phyloP scores from a whole-genome alignment of 2,113 vertebrate genomes.

The Otocyon megalotis region DNA sequence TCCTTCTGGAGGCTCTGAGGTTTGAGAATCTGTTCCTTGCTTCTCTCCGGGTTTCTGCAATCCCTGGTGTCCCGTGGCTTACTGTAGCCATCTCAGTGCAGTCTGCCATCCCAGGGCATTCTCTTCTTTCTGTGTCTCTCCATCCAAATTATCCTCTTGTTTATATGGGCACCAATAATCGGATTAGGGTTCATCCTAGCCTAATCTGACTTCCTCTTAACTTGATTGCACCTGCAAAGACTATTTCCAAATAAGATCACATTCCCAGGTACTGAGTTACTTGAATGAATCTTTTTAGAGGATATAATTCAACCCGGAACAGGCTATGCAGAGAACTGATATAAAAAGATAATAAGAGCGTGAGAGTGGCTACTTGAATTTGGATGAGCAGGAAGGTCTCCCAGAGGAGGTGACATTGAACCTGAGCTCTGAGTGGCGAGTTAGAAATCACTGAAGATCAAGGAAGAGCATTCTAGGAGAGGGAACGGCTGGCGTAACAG shows the following conservation, averaged over 20 bases:
- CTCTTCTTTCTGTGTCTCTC: not conserved
- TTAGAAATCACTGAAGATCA: not conserved
- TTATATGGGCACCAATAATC: not conserved
- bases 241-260: not conserved
- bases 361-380: not conserved
- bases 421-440: not conserved
- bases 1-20: not conserved
- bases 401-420: not conserved
- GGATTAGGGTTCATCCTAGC: not conserved
- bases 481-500: not conserved
- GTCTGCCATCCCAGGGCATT: not conserved
- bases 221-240: not conserved
- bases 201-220: not conserved
- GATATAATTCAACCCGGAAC: not conserved
- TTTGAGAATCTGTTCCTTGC: not conserved
- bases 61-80: not conserved
- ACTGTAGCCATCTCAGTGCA: not conserved
- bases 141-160: not conserved
- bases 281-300: not conserved
- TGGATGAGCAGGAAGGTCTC: not conserved
- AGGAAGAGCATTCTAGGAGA: not conserved
- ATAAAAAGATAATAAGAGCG: not conserved
- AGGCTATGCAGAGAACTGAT: not conserved
- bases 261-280: not conserved
- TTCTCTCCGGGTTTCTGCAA: not conserved